These are phyloP conservation scores for Acanthoscelides obtectus DNA, from an alignment of 2,888 invertebrate genomes.

Conservation along the genomic window DNA sequence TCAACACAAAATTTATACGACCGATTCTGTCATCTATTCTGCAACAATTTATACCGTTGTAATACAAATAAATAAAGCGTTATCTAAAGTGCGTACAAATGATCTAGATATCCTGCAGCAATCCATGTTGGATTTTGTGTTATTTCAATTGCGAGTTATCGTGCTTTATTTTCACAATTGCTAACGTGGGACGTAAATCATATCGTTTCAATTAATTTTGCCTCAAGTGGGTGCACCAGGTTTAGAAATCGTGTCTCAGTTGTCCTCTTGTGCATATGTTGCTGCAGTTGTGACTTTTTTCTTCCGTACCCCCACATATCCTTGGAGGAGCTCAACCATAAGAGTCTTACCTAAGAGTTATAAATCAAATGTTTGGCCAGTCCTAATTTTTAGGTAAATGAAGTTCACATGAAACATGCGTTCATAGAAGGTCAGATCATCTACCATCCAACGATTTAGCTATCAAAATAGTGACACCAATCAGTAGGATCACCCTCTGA, in stretches of 20 bases:
- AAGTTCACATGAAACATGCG: too few relatives aligned
- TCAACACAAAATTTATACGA: neutral
- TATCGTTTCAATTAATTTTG: neutral
- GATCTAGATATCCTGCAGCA: neutral
- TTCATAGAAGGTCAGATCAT: too few relatives aligned
- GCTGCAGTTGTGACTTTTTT: neutral
- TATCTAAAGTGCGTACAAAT: neutral
- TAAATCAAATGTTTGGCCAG: too few relatives aligned
- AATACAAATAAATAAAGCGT: neutral
- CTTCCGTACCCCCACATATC: too few relatives aligned
- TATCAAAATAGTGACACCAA: too few relatives aligned
- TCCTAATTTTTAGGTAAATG: too few relatives aligned
- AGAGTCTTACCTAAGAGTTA: too few relatives aligned
- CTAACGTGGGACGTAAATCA: neutral
- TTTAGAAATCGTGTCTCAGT: neutral
- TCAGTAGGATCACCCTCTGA: too few relatives aligned
- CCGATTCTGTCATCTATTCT: neutral
- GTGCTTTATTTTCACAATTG: neutral
- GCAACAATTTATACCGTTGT: neutral
- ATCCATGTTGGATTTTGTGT: neutral
- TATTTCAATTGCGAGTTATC: neutral
- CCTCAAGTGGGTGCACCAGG: neutral
- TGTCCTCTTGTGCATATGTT: neutral
- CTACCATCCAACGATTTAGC: too few relatives aligned
- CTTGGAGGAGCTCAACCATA: too few relatives aligned